Base-by-base conservation (phyloP, 2,888 invertebrate genomes). In the Leistus spinibarbis region DNA sequence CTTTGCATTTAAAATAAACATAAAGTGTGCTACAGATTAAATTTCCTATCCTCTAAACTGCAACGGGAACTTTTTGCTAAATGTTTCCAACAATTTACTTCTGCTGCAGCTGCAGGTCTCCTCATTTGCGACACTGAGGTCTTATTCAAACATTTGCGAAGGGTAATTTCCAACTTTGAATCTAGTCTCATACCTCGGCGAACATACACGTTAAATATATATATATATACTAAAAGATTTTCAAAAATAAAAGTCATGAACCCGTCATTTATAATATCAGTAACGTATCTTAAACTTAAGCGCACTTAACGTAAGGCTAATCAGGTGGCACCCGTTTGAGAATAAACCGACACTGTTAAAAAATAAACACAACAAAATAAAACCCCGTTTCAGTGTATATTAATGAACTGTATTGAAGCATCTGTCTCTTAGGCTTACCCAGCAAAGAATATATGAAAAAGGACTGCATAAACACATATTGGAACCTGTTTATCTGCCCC, bases 1-100 rank as follows among this genome's bases (percentile, higher is more conserved):
- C 54, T 54, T 54, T 5, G 54, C 17, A 56, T 54, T 69, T 62
- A 69, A 69, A 69, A 69, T 69, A 62, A 69, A 69, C 62, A 69
- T 5, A 24, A 69, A 69, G 40, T 69, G 60, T 60, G 69, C n/a
- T 27, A 69, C 62, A 69, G 62, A 69, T 69, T 69, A 62, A 69
- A 69, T 69, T 69, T 69, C 69, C 69, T 69, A 69, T 60, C 53
- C 60, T 60, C 53, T 40, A 22, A 22, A 53, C 27, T n/a, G 13
- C 20, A 69, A 53, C 60, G 69, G 60, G 27, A 69, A 54, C 60
- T 69, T 69, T 69, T 69, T 69, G 69, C 62, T 69, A 69, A n/a
- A 68, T 53, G 10, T 53, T 53, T n/a, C n/a, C n/a, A n/a, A n/a
- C n/a, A n/a, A n/a, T n/a, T n/a, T n/a, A n/a, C n/a, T n/a, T n/a